These are phyloP conservation scores for Zaprionus lachaisei DNA, from an alignment of 1,140 invertebrate species.

Conservation along the genomic window DNA sequence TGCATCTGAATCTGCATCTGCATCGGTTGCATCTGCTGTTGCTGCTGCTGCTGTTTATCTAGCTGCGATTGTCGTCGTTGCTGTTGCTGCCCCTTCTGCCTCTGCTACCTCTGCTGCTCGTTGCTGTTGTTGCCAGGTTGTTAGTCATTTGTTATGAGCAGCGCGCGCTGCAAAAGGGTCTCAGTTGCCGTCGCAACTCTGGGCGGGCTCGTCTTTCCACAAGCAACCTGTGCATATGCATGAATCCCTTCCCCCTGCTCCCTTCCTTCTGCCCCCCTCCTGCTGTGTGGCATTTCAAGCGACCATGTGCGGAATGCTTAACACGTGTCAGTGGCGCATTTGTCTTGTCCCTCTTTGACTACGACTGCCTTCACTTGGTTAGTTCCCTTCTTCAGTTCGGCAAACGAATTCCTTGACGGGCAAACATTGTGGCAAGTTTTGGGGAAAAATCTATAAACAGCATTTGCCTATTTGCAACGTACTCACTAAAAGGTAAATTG, in stretches of 20 bases:
- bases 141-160: slow-evolving; percentile 80
- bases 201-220: slow-evolving; percentile 47
- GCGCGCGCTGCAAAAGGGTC: slow-evolving; percentile 56
- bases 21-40: slow-evolving; percentile 45
- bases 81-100: slow-evolving; percentile 23
- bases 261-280: background rate
- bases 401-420: slow-evolving; percentile 22
- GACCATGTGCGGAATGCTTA: slow-evolving; percentile 74
- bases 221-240: slow-evolving; percentile 63
- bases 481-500: slow-evolving; percentile 7
- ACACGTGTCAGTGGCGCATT: slow-evolving; percentile 73
- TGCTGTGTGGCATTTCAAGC: slow-evolving; percentile 74
- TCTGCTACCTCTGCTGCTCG: slow-evolving; percentile 33
- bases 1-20: slow-evolving; percentile 34
- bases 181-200: slow-evolving; percentile 13
- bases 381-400: slow-evolving; percentile 2
- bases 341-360: slow-evolving; percentile 32
- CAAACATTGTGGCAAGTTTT: slow-evolving; percentile 26
- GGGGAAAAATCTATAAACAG: slow-evolving; percentile 25
- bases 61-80: slow-evolving; percentile 65
- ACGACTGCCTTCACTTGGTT: background rate
- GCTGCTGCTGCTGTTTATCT: slow-evolving; percentile 64
- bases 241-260: slow-evolving; percentile 30
- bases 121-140: slow-evolving; percentile 69
- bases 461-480: slow-evolving; percentile 15